phyloP scores from a whole-genome alignment of 2,797 vertebrate genomes.

The Eleutherodactylus coqui region DNA sequence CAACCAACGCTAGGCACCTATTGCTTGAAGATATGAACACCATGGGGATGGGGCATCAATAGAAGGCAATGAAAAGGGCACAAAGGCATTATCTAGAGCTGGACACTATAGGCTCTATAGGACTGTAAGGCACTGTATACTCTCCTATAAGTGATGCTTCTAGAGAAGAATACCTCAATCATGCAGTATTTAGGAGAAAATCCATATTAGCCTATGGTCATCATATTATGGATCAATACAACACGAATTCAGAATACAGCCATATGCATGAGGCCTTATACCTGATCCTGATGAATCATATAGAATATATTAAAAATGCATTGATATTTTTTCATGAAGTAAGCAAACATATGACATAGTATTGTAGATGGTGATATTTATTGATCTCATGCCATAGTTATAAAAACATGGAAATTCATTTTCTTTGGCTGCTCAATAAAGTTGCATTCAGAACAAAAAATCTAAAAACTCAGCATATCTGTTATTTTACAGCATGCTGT shows the following conservation, averaged over 20 bases:
- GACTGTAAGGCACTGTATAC: not conserved
- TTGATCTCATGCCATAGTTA: not conserved
- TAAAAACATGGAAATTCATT: slow-evolving; percentile 8
- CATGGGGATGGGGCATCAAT: no score
- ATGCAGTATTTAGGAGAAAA: not conserved
- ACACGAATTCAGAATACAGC: not conserved
- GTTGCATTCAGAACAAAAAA: not conserved
- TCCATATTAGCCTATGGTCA: not conserved
- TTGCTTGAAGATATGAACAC: not conserved
- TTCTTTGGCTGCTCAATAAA: slow-evolving; percentile 28
- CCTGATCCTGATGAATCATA: not conserved
- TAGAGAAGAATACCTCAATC: not conserved
- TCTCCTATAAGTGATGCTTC: not conserved
- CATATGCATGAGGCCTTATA: not conserved
- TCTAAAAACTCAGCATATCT: not conserved
- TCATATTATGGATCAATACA: not conserved
- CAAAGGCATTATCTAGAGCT: no score
- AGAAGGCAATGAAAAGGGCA: no score
- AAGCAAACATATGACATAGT: not conserved
- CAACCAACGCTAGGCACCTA: not conserved
- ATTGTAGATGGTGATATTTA: not conserved
- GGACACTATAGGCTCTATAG: no score
- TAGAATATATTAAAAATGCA: not conserved
- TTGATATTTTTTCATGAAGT: not conserved
- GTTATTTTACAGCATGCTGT: not conserved